A percentile compares a stretch with the other conserved stretches of the same genome.
Conservation (phyloP, 2,797 vertebrate species). For the Clarias platycephalus region DNA sequence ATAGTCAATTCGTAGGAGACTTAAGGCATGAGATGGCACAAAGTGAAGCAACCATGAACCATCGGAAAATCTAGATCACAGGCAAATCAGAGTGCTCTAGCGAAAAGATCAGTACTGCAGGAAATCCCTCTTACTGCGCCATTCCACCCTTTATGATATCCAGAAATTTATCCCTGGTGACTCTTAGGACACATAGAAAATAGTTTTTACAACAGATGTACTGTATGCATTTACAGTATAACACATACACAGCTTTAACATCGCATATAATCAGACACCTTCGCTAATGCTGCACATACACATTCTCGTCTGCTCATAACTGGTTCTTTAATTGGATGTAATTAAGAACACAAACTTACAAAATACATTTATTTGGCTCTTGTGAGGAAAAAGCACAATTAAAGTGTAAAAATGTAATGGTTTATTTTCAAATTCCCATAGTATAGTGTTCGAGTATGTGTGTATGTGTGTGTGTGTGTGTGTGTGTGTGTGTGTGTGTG, state of each 20-base stretch:
- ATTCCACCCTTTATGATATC: too few species aligned
- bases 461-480: not conserved
- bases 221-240: not conserved
- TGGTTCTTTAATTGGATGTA: slow-evolving; percentile 1
- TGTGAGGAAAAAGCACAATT: slow-evolving; percentile 28
- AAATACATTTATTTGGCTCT: slow-evolving; percentile 18
- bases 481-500: not conserved
- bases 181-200: not conserved
- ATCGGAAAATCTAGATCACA: too few species aligned
- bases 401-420: slow-evolving; percentile 48
- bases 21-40: too few species aligned
- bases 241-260: not conserved
- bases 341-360: slow-evolving; percentile 22
- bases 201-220: not conserved
- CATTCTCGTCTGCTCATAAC: not conserved
- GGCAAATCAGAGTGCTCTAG: too few species aligned
- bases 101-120: too few species aligned
- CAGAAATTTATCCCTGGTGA: too few species aligned
- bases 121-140: too few species aligned
- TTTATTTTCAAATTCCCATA: slow-evolving; percentile 52
- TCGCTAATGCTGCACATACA: not conserved
- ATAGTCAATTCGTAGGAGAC: too few species aligned
- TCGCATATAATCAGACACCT: not conserved
- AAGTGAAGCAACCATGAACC: too few species aligned
- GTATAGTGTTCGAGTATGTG: slow-evolving; percentile 15